Percentiles rank a stretch among this genome's conserved stretches.
Evolutionary conservation across 1,140 invertebrate species (phyloP).

Genomic region (Bombus soroeensis): DNA sequence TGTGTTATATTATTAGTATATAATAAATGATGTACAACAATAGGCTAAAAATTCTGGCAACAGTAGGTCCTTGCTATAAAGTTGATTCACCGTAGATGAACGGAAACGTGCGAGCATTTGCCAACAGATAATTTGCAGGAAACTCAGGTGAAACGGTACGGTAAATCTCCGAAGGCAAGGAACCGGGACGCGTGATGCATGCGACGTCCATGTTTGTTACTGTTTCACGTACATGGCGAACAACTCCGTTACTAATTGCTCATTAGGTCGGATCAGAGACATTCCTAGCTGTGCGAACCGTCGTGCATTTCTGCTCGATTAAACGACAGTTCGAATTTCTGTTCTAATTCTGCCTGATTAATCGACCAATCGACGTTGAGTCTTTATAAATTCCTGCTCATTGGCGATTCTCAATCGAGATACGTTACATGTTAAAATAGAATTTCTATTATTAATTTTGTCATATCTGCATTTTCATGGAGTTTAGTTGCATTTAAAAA

Average conservation of each 20-base stretch:
- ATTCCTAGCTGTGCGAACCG: constrained; percentile 49
- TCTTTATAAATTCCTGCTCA: constrained; percentile 16
- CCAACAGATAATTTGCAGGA: neutral
- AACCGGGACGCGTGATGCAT: constrained; percentile 35
- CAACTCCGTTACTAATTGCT: constrained; percentile 72
- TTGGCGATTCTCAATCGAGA: neutral
- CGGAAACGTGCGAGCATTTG: neutral
- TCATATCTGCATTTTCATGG: neutral
- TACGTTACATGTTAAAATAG: neutral
- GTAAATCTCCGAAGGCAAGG: constrained; percentile 49
- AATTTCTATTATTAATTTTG: too few species aligned
- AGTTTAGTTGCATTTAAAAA: neutral
- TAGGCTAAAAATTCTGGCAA: too few species aligned
- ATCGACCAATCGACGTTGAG: constrained; percentile 20
- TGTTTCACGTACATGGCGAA: constrained; percentile 26
- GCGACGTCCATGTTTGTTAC: constrained; percentile 50
- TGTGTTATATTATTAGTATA: too few species aligned
- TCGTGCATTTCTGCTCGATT: constrained; percentile 40
- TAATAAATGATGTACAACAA: too few species aligned
- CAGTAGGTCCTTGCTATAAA: neutral
- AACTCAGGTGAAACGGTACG: constrained; percentile 11
- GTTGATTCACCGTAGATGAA: neutral
- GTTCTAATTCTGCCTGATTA: constrained; percentile 36
- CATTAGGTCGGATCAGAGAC: constrained; percentile 70
- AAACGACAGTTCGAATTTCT: constrained; percentile 30